Evolutionary conservation across 2,113 vertebrate genomes (phyloP).

Genomic region (Xenopus laevis): DNA sequence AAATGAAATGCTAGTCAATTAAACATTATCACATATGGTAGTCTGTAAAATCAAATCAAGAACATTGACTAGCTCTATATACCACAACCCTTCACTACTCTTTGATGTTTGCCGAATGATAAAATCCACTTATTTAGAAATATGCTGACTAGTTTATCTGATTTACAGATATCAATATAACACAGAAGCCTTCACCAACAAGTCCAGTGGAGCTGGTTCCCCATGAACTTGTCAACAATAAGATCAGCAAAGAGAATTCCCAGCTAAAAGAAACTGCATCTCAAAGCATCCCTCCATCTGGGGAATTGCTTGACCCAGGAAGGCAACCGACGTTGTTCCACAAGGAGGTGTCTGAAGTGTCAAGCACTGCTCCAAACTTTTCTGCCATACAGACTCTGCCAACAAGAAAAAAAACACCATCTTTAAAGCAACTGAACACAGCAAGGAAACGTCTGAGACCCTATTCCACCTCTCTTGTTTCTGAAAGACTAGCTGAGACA

Average conservation of each 20-base stretch:
- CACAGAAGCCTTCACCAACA: conserved; percentile 14
- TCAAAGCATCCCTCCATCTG: neutral
- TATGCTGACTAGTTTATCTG: too few relatives aligned
- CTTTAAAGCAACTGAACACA: conserved; percentile 52
- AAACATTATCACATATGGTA: too few relatives aligned
- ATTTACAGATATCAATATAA: conserved; percentile 42
- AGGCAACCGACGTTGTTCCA: conserved; percentile 32
- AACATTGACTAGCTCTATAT: too few relatives aligned
- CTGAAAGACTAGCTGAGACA: neutral
- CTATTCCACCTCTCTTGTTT: conserved; percentile 26
- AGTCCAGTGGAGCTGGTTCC: neutral
- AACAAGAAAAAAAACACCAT: conserved; percentile 50
- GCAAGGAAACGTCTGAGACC: conserved; percentile 59
- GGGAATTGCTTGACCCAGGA: rapidly evolving
- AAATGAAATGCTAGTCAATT: too few relatives aligned
- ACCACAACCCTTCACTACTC: too few relatives aligned
- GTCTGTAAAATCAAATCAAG: too few relatives aligned
- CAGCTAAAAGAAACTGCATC: neutral
- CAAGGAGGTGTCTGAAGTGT: conserved; percentile 39
- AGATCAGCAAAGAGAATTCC: rapidly evolving
- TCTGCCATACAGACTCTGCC: conserved; percentile 15
- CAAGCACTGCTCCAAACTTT: conserved; percentile 51
- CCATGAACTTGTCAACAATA: neutral
- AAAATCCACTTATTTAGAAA: too few relatives aligned
- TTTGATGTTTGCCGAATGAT: too few relatives aligned